Conservation (phyloP, 92 coral and sea anemone genomes). For the Epizoanthus rinbou region DNA sequence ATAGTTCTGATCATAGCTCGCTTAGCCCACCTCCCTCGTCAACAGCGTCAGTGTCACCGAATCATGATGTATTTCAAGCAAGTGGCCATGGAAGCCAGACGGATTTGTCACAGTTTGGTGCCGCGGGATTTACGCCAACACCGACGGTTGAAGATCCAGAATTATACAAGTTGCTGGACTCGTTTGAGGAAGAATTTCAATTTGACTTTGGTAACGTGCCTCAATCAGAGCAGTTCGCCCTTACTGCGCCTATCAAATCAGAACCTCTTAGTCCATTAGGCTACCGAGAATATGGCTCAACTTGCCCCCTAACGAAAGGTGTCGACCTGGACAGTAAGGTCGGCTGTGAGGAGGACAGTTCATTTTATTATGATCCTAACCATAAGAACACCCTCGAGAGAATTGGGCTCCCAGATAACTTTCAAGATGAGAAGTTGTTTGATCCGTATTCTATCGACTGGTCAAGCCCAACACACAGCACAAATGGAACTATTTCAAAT, state of each 20-base stretch:
- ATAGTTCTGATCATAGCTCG: slow-evolving; percentile 75
- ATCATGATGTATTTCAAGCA: slow-evolving; percentile 43
- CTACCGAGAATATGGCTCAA: background rate
- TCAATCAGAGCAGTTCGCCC: slow-evolving; percentile 36
- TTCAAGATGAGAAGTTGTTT: slow-evolving; percentile 57
- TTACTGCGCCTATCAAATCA: slow-evolving; percentile 11
- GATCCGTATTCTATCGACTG: slow-evolving; percentile 80
- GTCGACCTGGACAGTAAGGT: slow-evolving; percentile 16
- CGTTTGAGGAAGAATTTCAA: slow-evolving; percentile 63
- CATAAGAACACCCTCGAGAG: slow-evolving; percentile 54
- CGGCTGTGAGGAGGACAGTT: slow-evolving; percentile 34
- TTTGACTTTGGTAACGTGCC: slow-evolving; percentile 57
- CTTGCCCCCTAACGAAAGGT: slow-evolving; percentile 22
- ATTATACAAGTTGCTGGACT: slow-evolving; percentile 42
- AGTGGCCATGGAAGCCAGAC: slow-evolving; percentile 33
- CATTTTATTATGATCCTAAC: slow-evolving; percentile 30
- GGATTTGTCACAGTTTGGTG: slow-evolving; percentile 68
- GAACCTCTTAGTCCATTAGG: slow-evolving; percentile 27
- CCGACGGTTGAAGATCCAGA: slow-evolving; percentile 51
- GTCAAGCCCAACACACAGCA: slow-evolving; percentile 32
- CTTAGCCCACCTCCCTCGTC: slow-evolving; percentile 71
- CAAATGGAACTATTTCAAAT: slow-evolving; percentile 50
- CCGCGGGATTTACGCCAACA: slow-evolving; percentile 67
- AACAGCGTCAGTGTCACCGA: slow-evolving; percentile 57
- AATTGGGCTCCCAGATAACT: slow-evolving; percentile 40